Conservation (phyloP, 2,888 invertebrate species). For the Lasioglossum malachurum region DNA sequence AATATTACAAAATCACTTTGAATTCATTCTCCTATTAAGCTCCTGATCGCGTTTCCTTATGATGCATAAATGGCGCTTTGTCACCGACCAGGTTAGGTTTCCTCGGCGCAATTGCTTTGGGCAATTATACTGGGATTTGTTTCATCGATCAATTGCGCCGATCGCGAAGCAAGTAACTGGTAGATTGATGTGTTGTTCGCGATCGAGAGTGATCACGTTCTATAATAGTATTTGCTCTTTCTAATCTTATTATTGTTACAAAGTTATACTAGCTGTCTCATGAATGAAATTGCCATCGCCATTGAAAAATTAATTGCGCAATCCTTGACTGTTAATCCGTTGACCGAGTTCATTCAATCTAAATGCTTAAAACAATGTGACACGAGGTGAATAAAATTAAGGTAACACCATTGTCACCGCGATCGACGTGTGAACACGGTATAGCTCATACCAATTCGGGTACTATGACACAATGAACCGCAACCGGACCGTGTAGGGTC, state of each 20-base stretch:
- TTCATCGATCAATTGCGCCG: background rate
- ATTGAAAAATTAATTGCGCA: background rate
- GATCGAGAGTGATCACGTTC: background rate
- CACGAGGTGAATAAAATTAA: constrained; percentile 6
- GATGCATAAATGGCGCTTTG: background rate
- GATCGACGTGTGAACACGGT: background rate
- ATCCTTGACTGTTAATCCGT: background rate
- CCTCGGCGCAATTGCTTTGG: background rate
- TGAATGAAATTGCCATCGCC: background rate
- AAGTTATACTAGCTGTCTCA: background rate
- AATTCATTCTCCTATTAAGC: background rate
- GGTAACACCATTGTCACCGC: background rate
- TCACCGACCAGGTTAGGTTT: background rate
- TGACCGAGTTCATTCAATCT: background rate
- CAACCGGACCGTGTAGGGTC: background rate
- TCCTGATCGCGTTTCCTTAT: background rate
- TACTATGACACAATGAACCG: background rate
- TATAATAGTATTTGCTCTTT: background rate
- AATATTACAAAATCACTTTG: constrained; percentile 16
- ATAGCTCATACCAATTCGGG: background rate
- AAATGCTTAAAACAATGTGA: background rate
- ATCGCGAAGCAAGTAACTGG: background rate
- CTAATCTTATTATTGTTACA: background rate
- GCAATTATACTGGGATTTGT: background rate
- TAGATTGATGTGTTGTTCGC: background rate